Evolutionary conservation across 2,888 invertebrate genomes (phyloP), one percentile per base, ranked within the genome.

Genomic region (Chrysolina americana): DNA sequence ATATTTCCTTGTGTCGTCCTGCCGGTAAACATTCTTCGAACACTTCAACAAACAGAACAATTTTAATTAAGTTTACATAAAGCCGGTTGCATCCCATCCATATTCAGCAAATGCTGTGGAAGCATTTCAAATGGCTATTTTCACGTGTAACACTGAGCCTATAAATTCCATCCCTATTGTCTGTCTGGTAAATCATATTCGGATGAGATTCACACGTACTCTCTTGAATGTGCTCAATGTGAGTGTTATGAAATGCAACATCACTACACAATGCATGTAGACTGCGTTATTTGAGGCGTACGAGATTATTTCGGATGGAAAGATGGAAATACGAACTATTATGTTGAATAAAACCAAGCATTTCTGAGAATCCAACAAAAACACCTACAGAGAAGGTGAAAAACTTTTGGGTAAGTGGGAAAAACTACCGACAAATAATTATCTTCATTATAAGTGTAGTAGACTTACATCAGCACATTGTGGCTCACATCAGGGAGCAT

Each of bases 211-310:
- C 56, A 65, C 56, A 68, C 62, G 64, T 44, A 71, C 66, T 71
- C 70, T 56, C 59, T 68, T 71, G 65, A 59, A 74, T 73, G 63
- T 65, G 68, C 41, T 17, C 19, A 48, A 63, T 71, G 71, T 68
- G 73, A 71, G 68, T 41, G 19, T 19, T 53, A 68, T 48, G 64
- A 71, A 62, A 71, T 56, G 44, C 23, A 44, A 41, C 41, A 63
- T 71, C 62, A 44, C 71, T 69, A 70, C 68, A 59, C 76, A 65
- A 78, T 76, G 79, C 78, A 79, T 81, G 80, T 77, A 77, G 73
- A 56, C 56, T 56, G 23, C 56, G 13, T 56, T 19, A 5, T 21
- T 56, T 11, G 48, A 48, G 48, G 48, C 8, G 17, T 10, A 48
- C 17, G 17, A 17, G 17, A 48, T 2, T 36, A 8, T 36, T 36